Evolutionary conservation across 2,797 vertebrate genomes (phyloP).

Genomic region (Poeciliopsis paucimaculata): DNA sequence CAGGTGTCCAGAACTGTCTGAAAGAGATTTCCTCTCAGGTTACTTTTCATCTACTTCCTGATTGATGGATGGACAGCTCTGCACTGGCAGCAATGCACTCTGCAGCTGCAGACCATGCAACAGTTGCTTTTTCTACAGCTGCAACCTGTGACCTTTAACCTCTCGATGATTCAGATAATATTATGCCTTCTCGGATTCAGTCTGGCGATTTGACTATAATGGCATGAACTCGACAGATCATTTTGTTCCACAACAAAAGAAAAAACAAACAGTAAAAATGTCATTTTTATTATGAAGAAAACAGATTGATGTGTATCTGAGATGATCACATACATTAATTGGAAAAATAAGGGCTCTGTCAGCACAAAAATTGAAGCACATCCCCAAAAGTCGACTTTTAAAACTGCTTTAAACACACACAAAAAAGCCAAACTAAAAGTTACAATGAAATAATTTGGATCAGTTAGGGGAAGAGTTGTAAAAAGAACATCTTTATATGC

Average conservation of each 20-base stretch:
- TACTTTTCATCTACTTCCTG: too few relatives aligned
- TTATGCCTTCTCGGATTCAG: neutral
- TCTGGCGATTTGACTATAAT: neutral
- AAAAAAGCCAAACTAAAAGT: neutral
- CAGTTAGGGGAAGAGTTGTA: neutral
- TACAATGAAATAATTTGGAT: neutral
- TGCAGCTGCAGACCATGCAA: neutral
- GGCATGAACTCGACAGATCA: neutral
- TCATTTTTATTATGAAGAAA: neutral
- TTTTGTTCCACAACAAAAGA: neutral
- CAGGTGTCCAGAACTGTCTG: too few relatives aligned
- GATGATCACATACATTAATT: neutral
- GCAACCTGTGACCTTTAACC: neutral
- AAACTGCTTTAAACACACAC: neutral
- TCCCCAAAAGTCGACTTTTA: neutral
- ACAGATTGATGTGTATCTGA: neutral
- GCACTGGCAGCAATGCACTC: neutral
- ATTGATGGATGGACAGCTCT: neutral
- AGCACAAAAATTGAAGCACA: neutral
- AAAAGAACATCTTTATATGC: neutral
- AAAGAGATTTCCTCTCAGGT: too few relatives aligned
- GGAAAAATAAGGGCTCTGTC: neutral
- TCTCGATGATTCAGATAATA: neutral
- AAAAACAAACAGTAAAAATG: neutral
- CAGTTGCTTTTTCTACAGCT: neutral